Base-by-base conservation (phyloP, 2,888 invertebrate species). In the Beris chalybata region DNA sequence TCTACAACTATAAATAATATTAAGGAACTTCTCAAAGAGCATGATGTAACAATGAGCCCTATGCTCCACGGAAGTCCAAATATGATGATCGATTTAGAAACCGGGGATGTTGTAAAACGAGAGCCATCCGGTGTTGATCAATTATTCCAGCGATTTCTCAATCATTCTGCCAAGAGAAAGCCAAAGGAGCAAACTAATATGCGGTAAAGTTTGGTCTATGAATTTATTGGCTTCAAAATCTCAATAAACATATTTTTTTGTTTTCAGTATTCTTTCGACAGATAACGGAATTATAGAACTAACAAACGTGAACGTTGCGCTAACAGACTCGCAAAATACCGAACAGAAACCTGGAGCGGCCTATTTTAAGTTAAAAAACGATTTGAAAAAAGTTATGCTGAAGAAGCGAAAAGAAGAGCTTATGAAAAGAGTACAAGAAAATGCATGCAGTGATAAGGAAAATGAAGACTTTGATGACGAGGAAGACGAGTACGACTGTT, bases 351-450 rank as follows among this genome's bases (percentile, higher is more conserved):
- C 92, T 50, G 92, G 94, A 0, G 86, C 86, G 3, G 89, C 87
- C 72, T 84, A 90, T 70, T 77, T 84, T n/a, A 87, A 85, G 72
- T 80, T 95, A 61, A 89, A 88, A 75, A 85, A 87, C 68, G 87
- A 89, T 69, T 82, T 95, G 3, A 86, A 89, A 74, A 82, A 85
- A 12, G 83, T 89, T 78, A 93, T 95, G 74, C 86, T 86, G 3
- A 84, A 85, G 70, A 88, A 87, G 73, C 82, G 92, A 58, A 85
- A 87, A 47, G 83, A 89, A 67, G 88, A 90, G 72, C 86, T 92
- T 58, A 80, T 85, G 32, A 85, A 88, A 67, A 78, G 82, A 75
- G 77, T 71, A 74, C 74, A 69, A 72, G 74, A 67, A 29, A 74
- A 76, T 38, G 77, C 69, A 67, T 57, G 55, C 53, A 52, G 44